A percentile compares a stretch with the other conserved stretches of the same genome.
Conservation (phyloP, 2,888 invertebrate genomes). For the Osmoderma eremita region DNA sequence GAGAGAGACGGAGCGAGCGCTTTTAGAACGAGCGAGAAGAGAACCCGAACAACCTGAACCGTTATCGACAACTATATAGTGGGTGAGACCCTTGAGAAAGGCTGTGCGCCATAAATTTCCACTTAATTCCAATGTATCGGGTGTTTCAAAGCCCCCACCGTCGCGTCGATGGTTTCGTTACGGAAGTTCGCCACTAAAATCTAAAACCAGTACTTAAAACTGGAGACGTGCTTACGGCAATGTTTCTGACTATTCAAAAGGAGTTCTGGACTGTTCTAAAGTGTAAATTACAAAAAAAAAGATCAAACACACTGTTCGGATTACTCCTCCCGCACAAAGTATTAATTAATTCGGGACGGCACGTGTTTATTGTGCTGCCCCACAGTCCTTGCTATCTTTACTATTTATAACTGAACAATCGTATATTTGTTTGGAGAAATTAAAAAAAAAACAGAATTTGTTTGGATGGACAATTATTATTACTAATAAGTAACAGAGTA, state of each 20-base stretch:
- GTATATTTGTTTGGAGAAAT: no score
- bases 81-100: constrained; percentile 6
- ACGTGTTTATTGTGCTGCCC: no score
- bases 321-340: no score
- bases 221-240: constrained; percentile 15
- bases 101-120: constrained; percentile 35
- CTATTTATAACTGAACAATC: no score
- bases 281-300: no score
- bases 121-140: constrained; percentile 39
- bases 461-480: no score
- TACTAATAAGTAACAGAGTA: no score
- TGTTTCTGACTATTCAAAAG: background rate
- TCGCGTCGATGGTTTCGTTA: constrained; percentile 7
- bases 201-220: constrained; percentile 14
- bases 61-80: constrained; percentile 11
- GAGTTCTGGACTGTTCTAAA: no score
- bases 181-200: constrained; percentile 24
- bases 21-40: constrained; percentile 7
- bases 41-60: background rate
- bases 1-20: background rate
- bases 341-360: no score
- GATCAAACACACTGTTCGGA: no score
- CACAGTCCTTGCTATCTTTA: no score
- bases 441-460: no score
- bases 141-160: constrained; percentile 28